Evolutionary conservation across 1,140 invertebrate genomes (phyloP).

Genomic region (Bombus superbus): DNA sequence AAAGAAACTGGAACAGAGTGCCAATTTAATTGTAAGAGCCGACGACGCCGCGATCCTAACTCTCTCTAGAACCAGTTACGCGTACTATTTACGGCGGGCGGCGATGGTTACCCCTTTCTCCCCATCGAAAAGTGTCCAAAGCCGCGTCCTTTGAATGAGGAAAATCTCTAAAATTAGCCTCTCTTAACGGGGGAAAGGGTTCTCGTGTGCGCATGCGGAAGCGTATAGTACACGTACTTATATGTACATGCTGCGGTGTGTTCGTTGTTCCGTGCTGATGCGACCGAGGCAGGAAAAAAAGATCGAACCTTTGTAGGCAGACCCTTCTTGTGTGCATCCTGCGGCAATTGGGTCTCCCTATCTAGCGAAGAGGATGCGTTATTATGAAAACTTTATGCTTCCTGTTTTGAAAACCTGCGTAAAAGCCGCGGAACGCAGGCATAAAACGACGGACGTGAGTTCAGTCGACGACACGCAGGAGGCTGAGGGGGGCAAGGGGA

Average conservation of each 20-base stretch:
- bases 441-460: slow-evolving; percentile 7
- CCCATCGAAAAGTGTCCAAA: slow-evolving; percentile 3
- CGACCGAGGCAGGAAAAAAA: slow-evolving; percentile 64
- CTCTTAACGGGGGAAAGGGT: slow-evolving; percentile 55
- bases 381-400: slow-evolving; percentile 71
- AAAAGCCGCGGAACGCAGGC: slow-evolving; percentile 33
- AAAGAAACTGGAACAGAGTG: background rate
- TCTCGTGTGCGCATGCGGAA: slow-evolving; percentile 26
- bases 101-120: slow-evolving; percentile 35
- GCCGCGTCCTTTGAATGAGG: slow-evolving; percentile 59
- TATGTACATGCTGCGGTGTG: slow-evolving; percentile 19
- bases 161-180: slow-evolving; percentile 71
- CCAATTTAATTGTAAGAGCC: slow-evolving; percentile 19
- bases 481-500: background rate
- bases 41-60: background rate
- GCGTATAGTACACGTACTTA: background rate
- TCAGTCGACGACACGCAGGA: background rate
- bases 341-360: slow-evolving; percentile 67
- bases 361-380: slow-evolving; percentile 67
- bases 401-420: slow-evolving; percentile 62
- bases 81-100: slow-evolving; percentile 24
- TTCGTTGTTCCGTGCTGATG: slow-evolving; percentile 68
- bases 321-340: slow-evolving; percentile 69
- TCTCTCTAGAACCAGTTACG: slow-evolving; percentile 21
- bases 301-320: slow-evolving; percentile 61